Base-by-base conservation (phyloP, 2,888 invertebrate genomes). In the Tricholauxania praeusta region DNA sequence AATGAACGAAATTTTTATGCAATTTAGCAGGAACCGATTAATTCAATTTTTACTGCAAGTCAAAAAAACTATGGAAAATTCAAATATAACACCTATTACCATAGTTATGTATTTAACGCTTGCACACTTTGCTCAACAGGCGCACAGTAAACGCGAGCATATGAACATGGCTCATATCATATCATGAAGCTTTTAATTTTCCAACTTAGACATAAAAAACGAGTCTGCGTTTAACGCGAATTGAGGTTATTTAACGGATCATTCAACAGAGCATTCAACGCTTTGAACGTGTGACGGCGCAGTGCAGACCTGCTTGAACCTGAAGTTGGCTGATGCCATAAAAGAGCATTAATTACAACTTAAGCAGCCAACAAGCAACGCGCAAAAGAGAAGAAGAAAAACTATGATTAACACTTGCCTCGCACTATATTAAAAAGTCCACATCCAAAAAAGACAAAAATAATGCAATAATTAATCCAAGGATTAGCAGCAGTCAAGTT, bases 181-280 rank as follows among this genome's bases (percentile, higher is more conserved):
- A 39, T 39, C 39, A 39, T 39, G 5, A 4, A 39, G 39, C 39
- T 39, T 39, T 39, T 39, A 39, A 39, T 39, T 39, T 39, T 39
- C 10, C 39, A 39, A 10, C 39, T 10, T 39, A 39, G 10, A 10
- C 39, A 10, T 39, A 52, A 22, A 12, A 60, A 51, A 47, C 39
- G 10, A 48, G 52, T 49, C 28, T 68, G 52, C 70, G 72, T 64
- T 71, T 73, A 71, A 78, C 74, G 71, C 66, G 65, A 78, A 78
- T 77, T 73, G 79, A 77, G 80, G 80, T 79, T 79, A 79, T 72
- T 79, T 79, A 80, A 80, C 80, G 80, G 80, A 75, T 78, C 77
- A 78, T 78, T 76, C 72, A 71, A 65, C 75, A 71, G 22, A 22
- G 39, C 39, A 10, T 39, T 39, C 39, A 63, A 74, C 67, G n/a